phyloP scores from a whole-genome alignment of 2,113 vertebrate species.

The Scopus umbretta region DNA sequence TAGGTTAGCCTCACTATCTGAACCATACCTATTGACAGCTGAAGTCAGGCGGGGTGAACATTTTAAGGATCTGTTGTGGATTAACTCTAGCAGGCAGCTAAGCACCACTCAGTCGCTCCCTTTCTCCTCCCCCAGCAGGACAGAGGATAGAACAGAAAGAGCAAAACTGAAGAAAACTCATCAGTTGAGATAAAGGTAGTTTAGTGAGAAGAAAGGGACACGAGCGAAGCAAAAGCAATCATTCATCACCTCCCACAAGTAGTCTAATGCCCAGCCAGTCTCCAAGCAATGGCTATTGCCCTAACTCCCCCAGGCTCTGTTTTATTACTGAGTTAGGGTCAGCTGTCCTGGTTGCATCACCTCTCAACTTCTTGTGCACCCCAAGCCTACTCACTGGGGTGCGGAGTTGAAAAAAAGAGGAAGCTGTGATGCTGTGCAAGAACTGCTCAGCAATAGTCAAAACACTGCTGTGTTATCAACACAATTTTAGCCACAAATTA shows the following conservation, averaged over 20 bases:
- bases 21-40: neutral
- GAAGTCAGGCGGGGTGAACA: neutral
- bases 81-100: neutral
- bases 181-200: neutral
- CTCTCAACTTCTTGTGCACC: neutral
- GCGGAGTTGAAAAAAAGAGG: neutral
- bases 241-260: neutral
- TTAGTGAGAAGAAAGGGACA: neutral
- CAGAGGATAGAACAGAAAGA: neutral
- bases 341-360: neutral
- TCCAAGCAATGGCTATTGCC: neutral
- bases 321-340: neutral
- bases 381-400: neutral
- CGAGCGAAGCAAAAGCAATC: neutral
- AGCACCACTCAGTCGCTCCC: neutral
- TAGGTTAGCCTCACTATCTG: neutral
- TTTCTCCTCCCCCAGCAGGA: neutral
- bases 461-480: neutral
- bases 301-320: rapidly evolving
- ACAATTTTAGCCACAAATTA: neutral
- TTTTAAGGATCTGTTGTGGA: neutral
- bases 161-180: neutral
- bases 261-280: neutral
- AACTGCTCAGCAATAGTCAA: neutral
- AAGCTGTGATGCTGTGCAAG: neutral